phyloP scores from a whole-genome alignment of 2,888 invertebrate species.

The Erebia palarica region DNA sequence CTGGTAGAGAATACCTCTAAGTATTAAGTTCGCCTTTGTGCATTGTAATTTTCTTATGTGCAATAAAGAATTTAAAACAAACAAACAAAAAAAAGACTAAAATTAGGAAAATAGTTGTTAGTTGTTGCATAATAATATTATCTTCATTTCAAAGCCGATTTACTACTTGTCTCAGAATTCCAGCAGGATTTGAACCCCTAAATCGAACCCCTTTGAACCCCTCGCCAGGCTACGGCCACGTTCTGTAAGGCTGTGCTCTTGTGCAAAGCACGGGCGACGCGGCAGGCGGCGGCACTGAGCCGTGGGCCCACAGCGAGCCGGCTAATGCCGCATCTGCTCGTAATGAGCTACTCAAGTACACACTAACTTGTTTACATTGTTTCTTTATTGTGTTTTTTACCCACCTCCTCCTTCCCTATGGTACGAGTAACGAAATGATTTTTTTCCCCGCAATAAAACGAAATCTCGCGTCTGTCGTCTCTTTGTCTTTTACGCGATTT shows the following conservation, averaged over 20 bases:
- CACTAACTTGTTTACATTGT: slow-evolving; percentile 82
- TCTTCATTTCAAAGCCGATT: too few relatives aligned
- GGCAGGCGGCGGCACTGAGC: slow-evolving; percentile 47
- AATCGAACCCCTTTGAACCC: too few relatives aligned
- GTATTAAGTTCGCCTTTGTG: too few relatives aligned
- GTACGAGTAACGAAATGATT: slow-evolving; percentile 63
- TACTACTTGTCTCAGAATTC: too few relatives aligned
- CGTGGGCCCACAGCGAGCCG: slow-evolving; percentile 57
- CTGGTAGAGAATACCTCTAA: too few relatives aligned
- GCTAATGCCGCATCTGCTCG: slow-evolving; percentile 77
- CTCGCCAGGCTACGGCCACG: too few relatives aligned
- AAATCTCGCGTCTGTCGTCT: slow-evolving; percentile 59
- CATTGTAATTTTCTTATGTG: too few relatives aligned
- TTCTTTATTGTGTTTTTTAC: slow-evolving; percentile 82
- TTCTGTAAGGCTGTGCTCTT: slow-evolving; percentile 35
- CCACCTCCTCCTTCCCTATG: slow-evolving; percentile 72
- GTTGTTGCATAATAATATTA: too few relatives aligned
- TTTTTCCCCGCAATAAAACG: slow-evolving; percentile 74
- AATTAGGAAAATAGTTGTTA: too few relatives aligned
- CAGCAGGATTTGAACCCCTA: too few relatives aligned
- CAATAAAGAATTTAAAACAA: too few relatives aligned
- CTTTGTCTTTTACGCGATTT: slow-evolving; percentile 60
- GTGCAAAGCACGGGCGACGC: slow-evolving; percentile 41
- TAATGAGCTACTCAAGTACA: slow-evolving; percentile 82
- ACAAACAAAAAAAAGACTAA: too few relatives aligned